Evolutionary conservation across 2,113 vertebrate species (phyloP), one percentile per base, ranked within the genome.

Genomic region (Gulo gulo): DNA sequence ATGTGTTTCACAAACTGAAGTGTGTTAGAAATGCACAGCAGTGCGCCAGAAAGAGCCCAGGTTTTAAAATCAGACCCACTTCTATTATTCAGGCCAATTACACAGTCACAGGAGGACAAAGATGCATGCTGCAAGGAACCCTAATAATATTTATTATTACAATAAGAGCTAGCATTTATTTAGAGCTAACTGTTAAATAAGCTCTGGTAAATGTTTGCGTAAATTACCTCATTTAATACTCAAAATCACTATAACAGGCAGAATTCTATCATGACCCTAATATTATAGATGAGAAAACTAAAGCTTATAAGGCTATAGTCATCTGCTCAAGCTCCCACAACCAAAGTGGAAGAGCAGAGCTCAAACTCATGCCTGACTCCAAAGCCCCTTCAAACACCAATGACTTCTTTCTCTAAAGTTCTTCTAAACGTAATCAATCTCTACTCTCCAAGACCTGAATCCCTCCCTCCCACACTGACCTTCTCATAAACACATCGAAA

Each of bases 11-110:
- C 13, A 88, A 88, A 81, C 71, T 50, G 45, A 78, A 73, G 29
- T 61, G 65, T 59, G 74, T 74, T 61, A 73, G 76, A 69, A 76
- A 65, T 50, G 52, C 23, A 82, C 10, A 78, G 63, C 29, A 45
- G 16, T 52, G 21, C 39, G 3, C 34, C 59, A 82, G 34, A 86
- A 42, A 73, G 23, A 31, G n/a, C 74, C 13, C 36, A 83, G 24
- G 69, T 79, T 83, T 83, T 89, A 2, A 88, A 93, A 78, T 91
- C 52, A 76, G 57, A 79, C 34, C 80, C n/a, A 91, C 82, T 96
- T 86, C 86, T 85, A 57, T 81, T 83, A 93, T 42, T 94, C 47
- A 74, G 57, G 47, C 29, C 36, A 57, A 63, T 39, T 76, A 89
- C 50, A 82, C 5, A 23, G 71, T 86, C 83, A 92, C 24, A 71